Evolutionary conservation across 1,140 invertebrate genomes (phyloP).

Genomic region (Drosophila sucinea): DNA sequence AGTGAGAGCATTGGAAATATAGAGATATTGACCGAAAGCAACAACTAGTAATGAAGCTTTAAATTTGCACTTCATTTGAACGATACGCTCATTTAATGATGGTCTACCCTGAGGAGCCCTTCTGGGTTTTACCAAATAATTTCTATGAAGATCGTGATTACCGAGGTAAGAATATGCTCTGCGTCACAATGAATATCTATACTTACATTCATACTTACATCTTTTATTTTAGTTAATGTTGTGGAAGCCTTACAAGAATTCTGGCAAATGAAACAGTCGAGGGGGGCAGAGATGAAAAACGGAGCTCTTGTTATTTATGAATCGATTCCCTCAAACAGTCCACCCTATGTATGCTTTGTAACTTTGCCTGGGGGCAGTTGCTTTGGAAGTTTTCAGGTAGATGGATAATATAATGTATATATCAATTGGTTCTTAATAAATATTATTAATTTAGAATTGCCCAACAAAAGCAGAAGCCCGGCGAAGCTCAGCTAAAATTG

Average conservation of each 20-base stretch:
- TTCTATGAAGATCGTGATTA: conserved; percentile 79
- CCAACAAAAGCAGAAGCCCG: conserved; percentile 97
- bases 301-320: conserved; percentile 97
- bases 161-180: conserved; percentile 51
- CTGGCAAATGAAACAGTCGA: conserved; percentile 97
- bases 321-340: conserved; percentile 94
- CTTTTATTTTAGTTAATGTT: conserved; percentile 89
- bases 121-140: conserved; percentile 79
- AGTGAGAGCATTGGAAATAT: not conserved
- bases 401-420: not conserved
- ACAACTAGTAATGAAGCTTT: conserved; percentile 28
- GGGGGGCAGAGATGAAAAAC: conserved; percentile 93
- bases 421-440: not conserved
- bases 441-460: conserved; percentile 88
- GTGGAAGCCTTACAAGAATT: conserved; percentile 98
- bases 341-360: conserved; percentile 97
- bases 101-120: conserved; percentile 82
- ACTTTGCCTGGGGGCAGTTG: conserved; percentile 97
- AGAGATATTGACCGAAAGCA: not conserved
- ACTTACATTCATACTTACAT: not conserved
- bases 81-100: conserved; percentile 35
- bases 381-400: conserved; percentile 96
- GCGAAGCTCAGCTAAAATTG: conserved; percentile 96
- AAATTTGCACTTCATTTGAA: conserved; percentile 9
- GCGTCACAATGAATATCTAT: too few relatives aligned